phyloP scores from a whole-genome alignment of 2,888 invertebrate genomes.

The Drosophila colorata region DNA sequence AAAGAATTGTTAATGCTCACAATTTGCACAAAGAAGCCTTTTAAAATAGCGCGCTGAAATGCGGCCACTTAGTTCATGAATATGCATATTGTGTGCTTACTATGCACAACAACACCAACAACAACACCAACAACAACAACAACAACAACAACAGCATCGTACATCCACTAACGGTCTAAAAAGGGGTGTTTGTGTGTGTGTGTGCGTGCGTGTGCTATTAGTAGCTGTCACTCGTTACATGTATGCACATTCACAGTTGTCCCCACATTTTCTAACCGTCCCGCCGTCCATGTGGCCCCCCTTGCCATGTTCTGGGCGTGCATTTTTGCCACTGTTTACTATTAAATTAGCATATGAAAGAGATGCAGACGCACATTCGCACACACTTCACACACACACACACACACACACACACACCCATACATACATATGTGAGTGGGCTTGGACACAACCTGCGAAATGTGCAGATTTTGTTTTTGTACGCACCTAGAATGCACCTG shows the following conservation, averaged over 20 bases:
- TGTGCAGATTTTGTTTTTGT: conserved; percentile 31
- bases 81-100: conserved; percentile 62
- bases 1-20: conserved; percentile 42
- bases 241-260: conserved; percentile 45
- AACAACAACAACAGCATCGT: conserved; percentile 32
- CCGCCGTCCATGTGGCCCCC: conserved; percentile 13
- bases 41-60: conserved; percentile 54
- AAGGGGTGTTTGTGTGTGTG: conserved; percentile 4
- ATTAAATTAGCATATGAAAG: conserved; percentile 72
- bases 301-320: conserved; percentile 33
- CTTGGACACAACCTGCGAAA: conserved; percentile 32
- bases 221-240: conserved; percentile 67
- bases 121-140: conserved; percentile 4
- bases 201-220: conserved; percentile 56
- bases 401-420: conserved; percentile 5
- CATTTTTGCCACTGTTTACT: conserved; percentile 65
- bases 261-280: conserved; percentile 12
- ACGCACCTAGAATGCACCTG: not conserved
- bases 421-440: conserved; percentile 3
- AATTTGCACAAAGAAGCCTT: conserved; percentile 70
- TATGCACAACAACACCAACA: conserved; percentile 37
- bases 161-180: conserved; percentile 12
- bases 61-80: conserved; percentile 68
- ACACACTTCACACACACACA: conserved; percentile 31
- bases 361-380: conserved; percentile 31